Evolutionary conservation across 2,797 vertebrate species (phyloP).

Genomic region (Aplochiton taeniatus): DNA sequence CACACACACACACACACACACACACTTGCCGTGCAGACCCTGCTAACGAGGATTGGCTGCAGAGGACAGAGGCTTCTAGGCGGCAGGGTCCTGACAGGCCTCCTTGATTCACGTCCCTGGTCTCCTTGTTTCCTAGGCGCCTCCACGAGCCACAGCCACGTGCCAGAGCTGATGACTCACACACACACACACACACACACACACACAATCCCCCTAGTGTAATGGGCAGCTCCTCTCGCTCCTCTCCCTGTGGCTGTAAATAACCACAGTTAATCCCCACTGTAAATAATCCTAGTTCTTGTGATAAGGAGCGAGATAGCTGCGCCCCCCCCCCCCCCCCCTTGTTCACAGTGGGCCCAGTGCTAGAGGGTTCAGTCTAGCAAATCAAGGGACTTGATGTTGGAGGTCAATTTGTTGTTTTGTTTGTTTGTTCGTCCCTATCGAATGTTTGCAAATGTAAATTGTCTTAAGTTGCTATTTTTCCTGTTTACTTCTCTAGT

Average conservation of each 20-base stretch:
- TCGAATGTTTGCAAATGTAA: too few species aligned
- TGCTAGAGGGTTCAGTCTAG: too few species aligned
- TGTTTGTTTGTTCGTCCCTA: too few species aligned
- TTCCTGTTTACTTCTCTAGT: too few species aligned
- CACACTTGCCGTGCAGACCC: neutral
- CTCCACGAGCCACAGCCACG: neutral
- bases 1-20: neutral
- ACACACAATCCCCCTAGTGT: neutral
- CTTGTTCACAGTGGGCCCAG: too few species aligned
- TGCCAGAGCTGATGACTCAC: constrained; percentile 6
- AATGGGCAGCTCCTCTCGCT: constrained; percentile 5
- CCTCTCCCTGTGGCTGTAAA: constrained; percentile 19
- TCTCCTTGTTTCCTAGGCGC: constrained; percentile 5
- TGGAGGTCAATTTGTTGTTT: too few species aligned
- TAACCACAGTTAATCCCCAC: constrained; percentile 19
- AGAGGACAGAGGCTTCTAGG: constrained; percentile 4
- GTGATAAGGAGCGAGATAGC: constrained; percentile 9
- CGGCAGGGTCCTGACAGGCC: constrained; percentile 1
- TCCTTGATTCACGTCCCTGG: constrained; percentile 16
- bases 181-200: neutral
- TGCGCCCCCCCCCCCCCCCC: too few species aligned
- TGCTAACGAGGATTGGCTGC: constrained; percentile 22
- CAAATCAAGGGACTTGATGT: too few species aligned
- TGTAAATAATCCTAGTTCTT: constrained; percentile 27
- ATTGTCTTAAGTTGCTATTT: too few species aligned